Evolutionary conservation across 2,113 vertebrate species (phyloP).

Genomic region (Sceloporus undulatus): DNA sequence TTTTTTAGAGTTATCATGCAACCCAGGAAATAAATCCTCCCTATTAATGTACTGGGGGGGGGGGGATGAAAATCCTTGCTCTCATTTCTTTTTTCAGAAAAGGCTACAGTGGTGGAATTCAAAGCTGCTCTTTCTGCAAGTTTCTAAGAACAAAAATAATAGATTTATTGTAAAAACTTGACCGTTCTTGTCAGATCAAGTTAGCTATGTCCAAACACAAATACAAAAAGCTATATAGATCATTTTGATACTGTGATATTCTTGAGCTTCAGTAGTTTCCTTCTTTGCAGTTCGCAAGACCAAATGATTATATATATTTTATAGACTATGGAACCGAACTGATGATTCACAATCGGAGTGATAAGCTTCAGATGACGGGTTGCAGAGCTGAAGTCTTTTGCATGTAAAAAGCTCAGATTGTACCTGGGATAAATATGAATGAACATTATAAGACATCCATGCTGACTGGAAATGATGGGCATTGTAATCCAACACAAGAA

Average conservation of each 20-base stretch:
- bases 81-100: not conserved
- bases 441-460: not conserved
- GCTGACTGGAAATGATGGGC: too few species aligned
- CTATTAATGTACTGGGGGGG: too few species aligned
- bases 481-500: too few species aligned
- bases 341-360: not conserved
- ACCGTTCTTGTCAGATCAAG: not conserved
- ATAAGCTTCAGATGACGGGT: not conserved
- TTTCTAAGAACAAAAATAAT: not conserved
- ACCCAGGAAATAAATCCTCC: not conserved
- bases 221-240: not conserved
- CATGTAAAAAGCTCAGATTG: not conserved
- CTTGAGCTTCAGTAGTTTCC: not conserved
- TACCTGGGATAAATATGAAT: too few species aligned
- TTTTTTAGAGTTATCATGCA: not conserved
- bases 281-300: not conserved
- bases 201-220: not conserved
- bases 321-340: not conserved
- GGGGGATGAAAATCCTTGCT: not conserved
- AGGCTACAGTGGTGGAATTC: not conserved
- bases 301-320: too few species aligned
- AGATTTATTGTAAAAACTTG: not conserved
- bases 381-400: not conserved
- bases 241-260: not conserved
- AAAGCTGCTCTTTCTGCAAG: not conserved